Evolutionary conservation across 2,113 vertebrate genomes (phyloP), one percentile per base, ranked within the genome.

Genomic region (Archocentrus centrarchus): DNA sequence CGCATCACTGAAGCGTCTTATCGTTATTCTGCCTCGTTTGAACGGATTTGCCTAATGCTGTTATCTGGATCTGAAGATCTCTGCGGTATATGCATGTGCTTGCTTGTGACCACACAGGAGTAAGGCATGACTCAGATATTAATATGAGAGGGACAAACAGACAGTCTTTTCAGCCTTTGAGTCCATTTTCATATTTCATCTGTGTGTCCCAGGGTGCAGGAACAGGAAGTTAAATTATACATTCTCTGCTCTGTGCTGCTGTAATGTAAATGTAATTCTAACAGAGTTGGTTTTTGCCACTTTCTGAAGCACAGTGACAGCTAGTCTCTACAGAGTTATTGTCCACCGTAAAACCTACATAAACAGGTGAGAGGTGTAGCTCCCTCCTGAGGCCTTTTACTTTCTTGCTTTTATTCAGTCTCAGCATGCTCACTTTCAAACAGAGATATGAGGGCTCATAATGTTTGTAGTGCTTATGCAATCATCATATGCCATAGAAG

Each of bases 311-410:
- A 47, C 44, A 81, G 22, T 55, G 76, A 77, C 75, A 81, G 64
- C 68, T 15, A 7, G 73, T 79, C 30, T 80, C 24, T 70, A 64
- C 57, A n/a, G 79, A 79, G 30, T 88, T 83, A 89, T 39, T 62
- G 64, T 85, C 50, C 70, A n/a, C 44, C 61, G 90, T 90, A 89
- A 92, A 91, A 75, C 11, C 11, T 44, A 59, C 27, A 81, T 64
- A 60, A 80, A 78, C 35, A 91, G 58, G 24, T 77, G 47, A 5
- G 27, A 90, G 61, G 57, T 77, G n/a, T 20, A 50, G 78, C 77
- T 77, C 53, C 35, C 59, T 80, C 47, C 55, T 73, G 27, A 44
- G 61, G 37, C 75, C 27, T 62, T 66, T 79, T n/a, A 59, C 53
- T 70, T 39, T 80, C 62, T 82, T 24, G 37, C 24, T 83, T 82